Base-by-base conservation (phyloP, 2,113 vertebrate genomes). In the Odocoileus virginianus region DNA sequence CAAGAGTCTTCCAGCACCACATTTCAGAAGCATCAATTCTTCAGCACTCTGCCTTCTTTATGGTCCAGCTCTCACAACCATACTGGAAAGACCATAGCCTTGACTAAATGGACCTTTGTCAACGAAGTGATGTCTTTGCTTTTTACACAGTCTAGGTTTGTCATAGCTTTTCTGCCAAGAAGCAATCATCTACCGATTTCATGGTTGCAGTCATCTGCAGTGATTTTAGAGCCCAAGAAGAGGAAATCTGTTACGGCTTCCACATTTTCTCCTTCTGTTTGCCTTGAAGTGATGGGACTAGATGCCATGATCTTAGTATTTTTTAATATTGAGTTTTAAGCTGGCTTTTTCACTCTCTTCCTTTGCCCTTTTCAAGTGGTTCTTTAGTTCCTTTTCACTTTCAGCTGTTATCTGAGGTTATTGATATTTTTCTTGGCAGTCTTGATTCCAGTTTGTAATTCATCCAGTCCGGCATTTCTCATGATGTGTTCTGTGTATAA, bases 291-390 rank as follows among this genome's bases (percentile, higher is more conserved):
- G 23, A 76, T 76, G 23, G 71, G 71, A 6, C 23, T 76, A 76
- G 36, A 76, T 43, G 71, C 36, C 40, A 27, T 76, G 23, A 76
- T 76, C 40, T 40, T 76, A 43, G 12, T 14, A 43, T 71, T 23
- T 71, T 76, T 76, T 27, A 43, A 76, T 43, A 43, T 15, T 27
- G 21, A 76, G 13, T 76, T 43, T 43, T 76, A 76, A 76, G 23
- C 71, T 43, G 23, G 21, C 23, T 27, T 76, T 43, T 43, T 76
- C 71, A 76, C 71, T 76, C 71, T 76, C 19, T 5, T 71, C 40
- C 71, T 76, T 43, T 27, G 23, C 71, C 2, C 1, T 76, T 43
- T 43, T 27, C 40, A 76, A 43, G 23, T 0, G 0, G 23, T 43
- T 76, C 23, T 15, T 76, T 76, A 76, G 40, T 43, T 27, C 71